Evolutionary conservation across 2,888 invertebrate species (phyloP), one percentile per base, ranked within the genome.

Genomic region (Rhagium mordax): DNA sequence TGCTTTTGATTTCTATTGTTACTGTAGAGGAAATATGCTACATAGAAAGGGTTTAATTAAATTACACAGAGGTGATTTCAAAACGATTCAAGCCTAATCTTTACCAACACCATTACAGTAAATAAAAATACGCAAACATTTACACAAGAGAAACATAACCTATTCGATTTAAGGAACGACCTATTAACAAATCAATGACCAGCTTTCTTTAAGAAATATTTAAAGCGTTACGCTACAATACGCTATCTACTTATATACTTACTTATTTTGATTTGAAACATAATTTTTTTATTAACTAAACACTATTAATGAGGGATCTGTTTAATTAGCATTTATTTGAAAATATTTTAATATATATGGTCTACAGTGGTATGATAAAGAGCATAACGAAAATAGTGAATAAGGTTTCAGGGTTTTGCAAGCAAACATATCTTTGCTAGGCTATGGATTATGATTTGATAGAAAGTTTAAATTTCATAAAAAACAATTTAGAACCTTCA

Each of bases 1-100:
- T 21, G 57, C 20, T 67, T 67, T 67, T 67, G 66, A 57, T 67
- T 67, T 67, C 66, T 67, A 67, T 61, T 61, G 61, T 61, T 67
- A 65, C 18, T 53, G 51, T 65, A 53, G 53, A 33, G 47, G 65
- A 47, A 67, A 67, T 24, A 20, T 7, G 57, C 66, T 67, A 67
- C 57, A 55, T 16, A 47, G 57, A 33, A 18, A 61, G 47, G 47
- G 16, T 61, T 47, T 13, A 15, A 41, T 61, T 49, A 20, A 65
- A 27, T 67, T 55, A 67, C 51, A 65, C 53, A 67, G 66, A 67
- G 47, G 66, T 57, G 66, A 29, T 41, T 67, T 47, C 41, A 57
- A 29, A 57, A 67, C 47, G 47, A 47, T 33, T 47, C 66, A 67
- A 57, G 57, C 41, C 47, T 67, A 67, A 67, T 15, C 13, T 21